Evolutionary conservation across 1,140 invertebrate species (phyloP).

Genomic region (Lethocerus indicus): DNA sequence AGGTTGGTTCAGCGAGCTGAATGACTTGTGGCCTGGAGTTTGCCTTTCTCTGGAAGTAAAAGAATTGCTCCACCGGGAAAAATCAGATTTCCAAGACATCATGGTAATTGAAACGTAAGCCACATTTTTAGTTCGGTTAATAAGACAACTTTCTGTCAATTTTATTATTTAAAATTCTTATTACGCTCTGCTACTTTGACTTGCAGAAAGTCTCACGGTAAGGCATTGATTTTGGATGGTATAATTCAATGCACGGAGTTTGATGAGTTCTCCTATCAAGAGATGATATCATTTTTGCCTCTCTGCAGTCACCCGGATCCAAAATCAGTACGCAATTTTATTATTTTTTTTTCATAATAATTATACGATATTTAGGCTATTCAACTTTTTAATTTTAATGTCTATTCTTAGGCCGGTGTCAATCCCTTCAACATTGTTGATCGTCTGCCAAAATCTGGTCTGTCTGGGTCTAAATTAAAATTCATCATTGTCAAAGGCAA

Average conservation of each 20-base stretch:
- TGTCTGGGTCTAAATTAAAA: too few species aligned
- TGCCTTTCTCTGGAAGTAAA: constrained; percentile 78
- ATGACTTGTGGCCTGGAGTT: constrained; percentile 80
- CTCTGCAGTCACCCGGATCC: constrained; percentile 82
- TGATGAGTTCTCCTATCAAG: constrained; percentile 97
- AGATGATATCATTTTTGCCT: constrained; percentile 94
- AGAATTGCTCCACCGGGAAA: constrained; percentile 61
- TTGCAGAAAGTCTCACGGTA: constrained; percentile 68
- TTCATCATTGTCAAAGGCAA: too few species aligned
- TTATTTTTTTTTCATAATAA: neutral
- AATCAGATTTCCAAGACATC: constrained; percentile 81
- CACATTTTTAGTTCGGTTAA: neutral
- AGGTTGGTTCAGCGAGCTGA: constrained; percentile 85
- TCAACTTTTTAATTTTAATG: too few species aligned
- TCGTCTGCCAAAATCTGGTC: too few species aligned
- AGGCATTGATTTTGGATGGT: constrained; percentile 80
- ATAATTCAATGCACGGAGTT: constrained; percentile 92
- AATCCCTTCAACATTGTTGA: too few species aligned
- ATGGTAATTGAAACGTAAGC: constrained; percentile 76
- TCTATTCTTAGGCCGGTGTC: too few species aligned
- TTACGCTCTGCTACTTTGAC: neutral
- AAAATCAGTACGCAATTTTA: constrained; percentile 45
- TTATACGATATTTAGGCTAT: neutral
- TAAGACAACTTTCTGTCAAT: neutral
- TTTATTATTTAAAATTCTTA: neutral